phyloP scores from a whole-genome alignment of 2,797 vertebrate genomes.

The Cichlasoma orientale region DNA sequence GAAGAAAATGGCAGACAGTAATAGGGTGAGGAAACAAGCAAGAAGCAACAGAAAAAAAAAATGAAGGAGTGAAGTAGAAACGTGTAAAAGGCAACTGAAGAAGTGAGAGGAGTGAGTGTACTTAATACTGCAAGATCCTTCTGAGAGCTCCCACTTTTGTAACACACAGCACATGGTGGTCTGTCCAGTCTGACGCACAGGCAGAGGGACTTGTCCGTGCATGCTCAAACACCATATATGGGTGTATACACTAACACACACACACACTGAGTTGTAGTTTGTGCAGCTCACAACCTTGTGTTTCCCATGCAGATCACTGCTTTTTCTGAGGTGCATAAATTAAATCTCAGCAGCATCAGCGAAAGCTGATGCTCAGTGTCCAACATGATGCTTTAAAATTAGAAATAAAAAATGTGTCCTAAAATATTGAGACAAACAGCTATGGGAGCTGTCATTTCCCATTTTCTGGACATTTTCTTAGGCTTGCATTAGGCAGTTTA shows the following conservation, averaged over 20 bases:
- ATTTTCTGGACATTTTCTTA: not conserved
- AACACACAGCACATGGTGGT: constrained; percentile 18
- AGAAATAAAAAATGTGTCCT: constrained; percentile 5
- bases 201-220: constrained; percentile 6
- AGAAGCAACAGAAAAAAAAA: not conserved
- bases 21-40: not conserved
- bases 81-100: not conserved
- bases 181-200: constrained; percentile 11
- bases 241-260: not conserved
- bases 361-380: not conserved
- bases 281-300: not conserved
- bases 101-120: not conserved
- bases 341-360: constrained; percentile 7
- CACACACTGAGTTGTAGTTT: not conserved
- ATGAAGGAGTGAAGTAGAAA: not conserved
- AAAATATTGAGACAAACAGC: not conserved
- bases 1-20: not conserved
- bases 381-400: not conserved
- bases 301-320: constrained; percentile 22
- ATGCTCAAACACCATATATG: constrained; percentile 16
- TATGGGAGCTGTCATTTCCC: not conserved
- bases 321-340: not conserved
- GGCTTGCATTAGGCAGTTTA: not conserved
- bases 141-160: constrained; percentile 25
- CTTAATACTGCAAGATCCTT: not conserved